A percentile compares a stretch with the other conserved stretches of the same genome.
Evolutionary conservation across 2,797 vertebrate species (phyloP).

Genomic region (Potorous gilbertii): DNA sequence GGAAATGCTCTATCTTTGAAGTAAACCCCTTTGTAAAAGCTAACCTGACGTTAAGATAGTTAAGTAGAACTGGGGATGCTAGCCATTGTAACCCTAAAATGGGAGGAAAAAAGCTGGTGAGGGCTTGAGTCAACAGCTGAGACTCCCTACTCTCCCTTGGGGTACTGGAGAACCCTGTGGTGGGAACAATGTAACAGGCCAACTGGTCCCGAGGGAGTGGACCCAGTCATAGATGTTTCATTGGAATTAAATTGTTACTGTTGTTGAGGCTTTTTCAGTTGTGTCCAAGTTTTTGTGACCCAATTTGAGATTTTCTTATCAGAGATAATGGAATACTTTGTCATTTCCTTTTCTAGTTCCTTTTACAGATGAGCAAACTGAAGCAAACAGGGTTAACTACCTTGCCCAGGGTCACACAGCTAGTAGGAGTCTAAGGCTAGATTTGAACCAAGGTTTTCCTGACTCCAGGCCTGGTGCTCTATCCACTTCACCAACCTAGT

Average conservation of each 20-base stretch:
- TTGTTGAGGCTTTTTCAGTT: neutral
- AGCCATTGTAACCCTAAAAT: neutral
- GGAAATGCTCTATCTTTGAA: neutral
- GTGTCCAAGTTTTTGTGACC: neutral
- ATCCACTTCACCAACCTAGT: neutral
- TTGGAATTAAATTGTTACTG: neutral
- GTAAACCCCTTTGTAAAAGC: neutral
- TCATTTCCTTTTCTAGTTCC: neutral
- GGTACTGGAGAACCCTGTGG: neutral
- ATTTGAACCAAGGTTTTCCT: neutral
- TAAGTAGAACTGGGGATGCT: neutral
- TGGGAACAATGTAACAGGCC: neutral
- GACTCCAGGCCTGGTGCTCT: neutral
- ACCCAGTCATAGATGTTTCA: neutral
- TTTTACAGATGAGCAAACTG: neutral
- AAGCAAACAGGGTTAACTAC: neutral
- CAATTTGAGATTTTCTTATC: neutral
- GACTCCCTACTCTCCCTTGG: neutral
- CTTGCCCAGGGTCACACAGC: neutral
- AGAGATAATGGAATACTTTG: neutral
- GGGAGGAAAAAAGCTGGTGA: neutral
- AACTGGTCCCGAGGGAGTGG: neutral
- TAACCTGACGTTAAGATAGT: neutral
- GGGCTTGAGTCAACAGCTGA: neutral
- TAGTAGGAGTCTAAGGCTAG: neutral